Conservation (phyloP, 2,797 vertebrate species). For the Euphonia xanthogaster region DNA sequence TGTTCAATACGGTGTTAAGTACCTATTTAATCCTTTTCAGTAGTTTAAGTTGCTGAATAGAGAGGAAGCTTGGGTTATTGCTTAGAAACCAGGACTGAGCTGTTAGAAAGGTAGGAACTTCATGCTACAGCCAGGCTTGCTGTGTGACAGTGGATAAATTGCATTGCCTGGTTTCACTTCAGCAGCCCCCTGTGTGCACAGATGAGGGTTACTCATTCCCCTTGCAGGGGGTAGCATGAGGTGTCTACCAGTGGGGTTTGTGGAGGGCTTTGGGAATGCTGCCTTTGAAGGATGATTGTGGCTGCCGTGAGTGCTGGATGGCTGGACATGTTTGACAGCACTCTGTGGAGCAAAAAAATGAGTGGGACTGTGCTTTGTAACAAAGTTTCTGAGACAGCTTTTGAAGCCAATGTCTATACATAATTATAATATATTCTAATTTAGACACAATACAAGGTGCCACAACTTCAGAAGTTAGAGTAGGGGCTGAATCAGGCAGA, state of each 20-base stretch:
- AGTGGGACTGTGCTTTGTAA: background rate
- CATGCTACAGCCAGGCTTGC: background rate
- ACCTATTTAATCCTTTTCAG: conserved; percentile 19
- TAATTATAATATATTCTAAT: conserved; percentile 8
- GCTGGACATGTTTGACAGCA: background rate
- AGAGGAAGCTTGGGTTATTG: background rate
- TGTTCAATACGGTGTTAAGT: conserved; percentile 6
- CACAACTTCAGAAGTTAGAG: background rate
- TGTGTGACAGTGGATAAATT: background rate
- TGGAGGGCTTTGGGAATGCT: background rate
- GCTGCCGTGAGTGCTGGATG: background rate
- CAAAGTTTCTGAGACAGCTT: conserved; percentile 12
- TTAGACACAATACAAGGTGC: background rate
- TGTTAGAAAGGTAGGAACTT: background rate
- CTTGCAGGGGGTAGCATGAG: background rate
- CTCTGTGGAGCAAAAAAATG: background rate
- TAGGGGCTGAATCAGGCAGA: background rate
- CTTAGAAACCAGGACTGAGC: background rate
- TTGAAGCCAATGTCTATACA: background rate
- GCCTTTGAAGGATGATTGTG: background rate
- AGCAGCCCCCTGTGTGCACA: background rate
- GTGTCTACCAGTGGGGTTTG: background rate
- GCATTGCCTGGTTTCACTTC: background rate
- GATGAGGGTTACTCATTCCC: background rate
- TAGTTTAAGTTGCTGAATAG: background rate